Percentiles rank a stretch among this genome's conserved stretches.
Conservation (phyloP, 1,140 invertebrate species). For the Drosophila persimilis region DNA sequence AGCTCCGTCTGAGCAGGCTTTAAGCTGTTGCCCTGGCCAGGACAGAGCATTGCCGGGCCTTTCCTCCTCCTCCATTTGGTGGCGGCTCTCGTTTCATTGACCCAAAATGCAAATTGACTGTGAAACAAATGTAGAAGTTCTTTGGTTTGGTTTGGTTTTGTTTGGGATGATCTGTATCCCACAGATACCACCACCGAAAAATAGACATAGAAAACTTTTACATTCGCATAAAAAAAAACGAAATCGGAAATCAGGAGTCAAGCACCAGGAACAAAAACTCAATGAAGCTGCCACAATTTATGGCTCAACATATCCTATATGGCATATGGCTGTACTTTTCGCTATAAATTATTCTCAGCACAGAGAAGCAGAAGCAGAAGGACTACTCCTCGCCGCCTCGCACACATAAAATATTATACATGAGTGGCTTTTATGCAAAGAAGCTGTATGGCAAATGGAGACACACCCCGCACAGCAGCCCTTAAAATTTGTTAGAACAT, state of each 20-base stretch:
- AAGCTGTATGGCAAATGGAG: constrained; percentile 16
- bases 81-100: constrained; percentile 30
- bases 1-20: constrained; percentile 30
- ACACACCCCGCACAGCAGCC: constrained; percentile 4
- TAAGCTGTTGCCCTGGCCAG: constrained; percentile 27
- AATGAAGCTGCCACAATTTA: constrained; percentile 66
- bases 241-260: constrained; percentile 55
- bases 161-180: too few species aligned
- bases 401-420: constrained; percentile 69
- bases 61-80: constrained; percentile 4
- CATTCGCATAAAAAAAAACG: constrained; percentile 46
- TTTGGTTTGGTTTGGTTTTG: neutral
- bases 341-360: constrained; percentile 59
- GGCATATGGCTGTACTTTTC: constrained; percentile 29
- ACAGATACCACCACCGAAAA: constrained; percentile 14
- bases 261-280: constrained; percentile 35
- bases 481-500: constrained; percentile 26
- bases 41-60: too few species aligned
- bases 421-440: constrained; percentile 57
- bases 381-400: constrained; percentile 1
- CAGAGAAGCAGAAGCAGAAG: constrained; percentile 6
- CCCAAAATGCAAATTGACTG: constrained; percentile 49
- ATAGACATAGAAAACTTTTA: constrained; percentile 49
- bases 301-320: constrained; percentile 47
- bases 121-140: constrained; percentile 21